Conservation (phyloP, 2,113 vertebrate species). For the Cryptotis parvus region DNA sequence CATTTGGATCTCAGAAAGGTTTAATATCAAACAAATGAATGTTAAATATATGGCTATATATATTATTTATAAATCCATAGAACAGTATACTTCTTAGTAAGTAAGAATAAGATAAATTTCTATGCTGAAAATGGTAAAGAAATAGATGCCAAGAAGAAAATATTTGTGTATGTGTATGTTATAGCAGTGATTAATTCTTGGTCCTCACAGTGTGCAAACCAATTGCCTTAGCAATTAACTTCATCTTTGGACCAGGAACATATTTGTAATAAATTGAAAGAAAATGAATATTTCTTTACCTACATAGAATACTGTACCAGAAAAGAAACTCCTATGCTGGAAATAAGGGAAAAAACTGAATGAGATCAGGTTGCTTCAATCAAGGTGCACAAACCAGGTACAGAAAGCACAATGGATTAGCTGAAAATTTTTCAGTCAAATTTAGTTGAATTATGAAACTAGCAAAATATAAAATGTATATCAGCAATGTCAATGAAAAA, state of each 20-base stretch:
- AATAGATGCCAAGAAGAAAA: no score
- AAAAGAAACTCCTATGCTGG: not conserved
- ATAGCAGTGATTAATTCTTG: no score
- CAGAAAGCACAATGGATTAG: not conserved
- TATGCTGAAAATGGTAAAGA: no score
- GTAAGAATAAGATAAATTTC: no score
- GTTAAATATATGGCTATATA: conserved; percentile 29
- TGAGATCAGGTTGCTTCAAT: not conserved
- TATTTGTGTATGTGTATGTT: no score
- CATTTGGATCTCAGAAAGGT: conserved; percentile 65
- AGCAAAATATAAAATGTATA: not conserved
- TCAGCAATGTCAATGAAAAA: no score
- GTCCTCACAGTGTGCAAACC: no score
- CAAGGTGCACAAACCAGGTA: not conserved
- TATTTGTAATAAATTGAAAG: not conserved
- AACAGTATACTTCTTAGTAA: not conserved
- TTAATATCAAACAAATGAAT: conserved; percentile 49
- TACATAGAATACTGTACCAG: not conserved
- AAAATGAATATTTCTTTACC: no score
- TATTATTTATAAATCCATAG: conserved; percentile 41
- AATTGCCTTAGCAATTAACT: no score
- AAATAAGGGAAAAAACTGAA: not conserved
- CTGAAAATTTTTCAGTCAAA: not conserved
- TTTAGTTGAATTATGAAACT: not conserved
- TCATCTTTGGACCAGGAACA: no score